Conservation (phyloP, 1,140 invertebrate species). For the Drosophila willistoni region DNA sequence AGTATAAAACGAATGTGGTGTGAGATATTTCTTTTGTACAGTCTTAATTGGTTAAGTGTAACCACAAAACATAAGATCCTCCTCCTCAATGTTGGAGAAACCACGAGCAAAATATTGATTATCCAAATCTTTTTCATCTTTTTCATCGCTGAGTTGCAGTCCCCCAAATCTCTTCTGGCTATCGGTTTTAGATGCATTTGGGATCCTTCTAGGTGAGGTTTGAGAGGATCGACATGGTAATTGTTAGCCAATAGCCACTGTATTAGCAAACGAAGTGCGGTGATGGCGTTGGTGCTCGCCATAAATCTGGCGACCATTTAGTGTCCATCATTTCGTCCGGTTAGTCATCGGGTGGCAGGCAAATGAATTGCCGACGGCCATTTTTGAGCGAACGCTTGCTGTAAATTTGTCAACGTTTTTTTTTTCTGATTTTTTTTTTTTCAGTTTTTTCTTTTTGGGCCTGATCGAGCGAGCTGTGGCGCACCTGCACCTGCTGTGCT, state of each 20-base stretch:
- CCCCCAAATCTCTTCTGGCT: too few relatives aligned
- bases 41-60: slow-evolving; percentile 25
- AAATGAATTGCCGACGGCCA: slow-evolving; percentile 76
- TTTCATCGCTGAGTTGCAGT: too few relatives aligned
- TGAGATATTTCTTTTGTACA: slow-evolving; percentile 11
- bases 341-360: slow-evolving; percentile 63
- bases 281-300: slow-evolving; percentile 56
- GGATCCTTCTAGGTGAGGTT: too few relatives aligned
- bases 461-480: slow-evolving; percentile 39
- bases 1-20: neutral
- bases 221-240: too few relatives aligned
- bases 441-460: slow-evolving; percentile 26
- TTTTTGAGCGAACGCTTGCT: slow-evolving; percentile 61
- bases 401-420: slow-evolving; percentile 79
- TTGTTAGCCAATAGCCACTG: neutral
- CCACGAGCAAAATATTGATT: too few relatives aligned
- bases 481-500: slow-evolving; percentile 78
- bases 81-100: too few relatives aligned
- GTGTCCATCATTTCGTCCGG: slow-evolving; percentile 73
- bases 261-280: neutral
- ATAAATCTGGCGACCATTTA: slow-evolving; percentile 78
- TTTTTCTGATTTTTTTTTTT: slow-evolving; percentile 37
- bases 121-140: too few relatives aligned
- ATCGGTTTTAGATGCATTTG: too few relatives aligned
- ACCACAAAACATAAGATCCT: neutral